phyloP scores from a whole-genome alignment of 1,140 invertebrate species.

The Eufriesea mexicana region DNA sequence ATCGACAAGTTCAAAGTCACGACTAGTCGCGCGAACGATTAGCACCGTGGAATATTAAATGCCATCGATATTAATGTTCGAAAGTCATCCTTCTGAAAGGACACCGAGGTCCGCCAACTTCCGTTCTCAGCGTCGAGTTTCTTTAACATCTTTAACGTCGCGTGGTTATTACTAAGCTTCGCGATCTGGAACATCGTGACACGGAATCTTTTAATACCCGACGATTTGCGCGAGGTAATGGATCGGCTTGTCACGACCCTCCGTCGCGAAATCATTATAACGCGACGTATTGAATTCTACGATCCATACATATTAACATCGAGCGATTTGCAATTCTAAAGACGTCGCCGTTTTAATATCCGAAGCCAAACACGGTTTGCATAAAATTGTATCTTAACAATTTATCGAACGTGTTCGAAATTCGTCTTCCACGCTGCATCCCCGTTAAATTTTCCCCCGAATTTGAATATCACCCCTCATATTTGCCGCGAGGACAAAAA shows the following conservation, averaged over 20 bases:
- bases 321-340: conserved; percentile 10
- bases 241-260: neutral
- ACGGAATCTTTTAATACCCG: neutral
- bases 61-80: neutral
- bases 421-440: neutral
- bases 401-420: neutral
- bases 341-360: neutral
- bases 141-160: neutral
- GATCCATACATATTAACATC: neutral
- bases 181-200: neutral
- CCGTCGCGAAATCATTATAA: neutral
- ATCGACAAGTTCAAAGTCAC: neutral
- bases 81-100: no score
- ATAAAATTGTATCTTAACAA: neutral
- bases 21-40: neutral
- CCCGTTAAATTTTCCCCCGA: neutral
- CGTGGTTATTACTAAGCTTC: neutral
- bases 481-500: neutral
- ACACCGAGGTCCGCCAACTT: neutral
- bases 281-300: neutral
- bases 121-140: neutral
- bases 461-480: neutral
- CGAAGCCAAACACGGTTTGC: neutral
- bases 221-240: neutral
- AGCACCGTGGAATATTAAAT: neutral